phyloP scores from a whole-genome alignment of 2,888 invertebrate species.

The Platycnemis pennipes region DNA sequence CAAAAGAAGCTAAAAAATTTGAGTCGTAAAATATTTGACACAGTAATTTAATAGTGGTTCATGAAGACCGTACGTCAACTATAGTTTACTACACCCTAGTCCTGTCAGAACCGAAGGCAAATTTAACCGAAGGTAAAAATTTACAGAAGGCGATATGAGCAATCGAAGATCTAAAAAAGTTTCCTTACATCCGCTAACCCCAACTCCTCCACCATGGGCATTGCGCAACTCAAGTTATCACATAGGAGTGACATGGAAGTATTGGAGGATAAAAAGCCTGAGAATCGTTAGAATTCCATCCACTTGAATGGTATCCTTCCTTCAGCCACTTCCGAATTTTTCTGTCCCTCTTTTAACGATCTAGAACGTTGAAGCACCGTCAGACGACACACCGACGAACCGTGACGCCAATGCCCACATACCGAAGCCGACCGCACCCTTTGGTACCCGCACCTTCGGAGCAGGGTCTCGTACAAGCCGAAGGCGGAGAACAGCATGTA shows the following conservation, averaged over 20 bases:
- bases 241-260: not conserved
- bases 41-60: not conserved
- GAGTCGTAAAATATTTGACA: not conserved
- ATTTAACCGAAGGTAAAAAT: no score
- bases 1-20: not conserved
- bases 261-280: not conserved
- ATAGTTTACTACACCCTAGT: no score
- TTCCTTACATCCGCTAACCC: no score
- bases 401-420: not conserved
- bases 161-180: no score
- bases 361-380: not conserved
- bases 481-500: constrained; percentile 6
- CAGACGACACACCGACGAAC: not conserved
- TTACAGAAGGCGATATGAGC: no score
- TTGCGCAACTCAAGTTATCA: not conserved
- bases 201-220: not conserved
- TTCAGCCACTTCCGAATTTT: not conserved
- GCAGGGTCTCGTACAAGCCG: not conserved
- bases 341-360: not conserved
- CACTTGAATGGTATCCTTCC: not conserved
- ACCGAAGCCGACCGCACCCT: not conserved
- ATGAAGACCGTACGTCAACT: no score
- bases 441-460: not conserved
- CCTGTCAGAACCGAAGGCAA: no score
- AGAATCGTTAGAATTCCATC: not conserved